Conservation (phyloP, 2,888 invertebrate genomes). For the Chloromyia formosa region DNA sequence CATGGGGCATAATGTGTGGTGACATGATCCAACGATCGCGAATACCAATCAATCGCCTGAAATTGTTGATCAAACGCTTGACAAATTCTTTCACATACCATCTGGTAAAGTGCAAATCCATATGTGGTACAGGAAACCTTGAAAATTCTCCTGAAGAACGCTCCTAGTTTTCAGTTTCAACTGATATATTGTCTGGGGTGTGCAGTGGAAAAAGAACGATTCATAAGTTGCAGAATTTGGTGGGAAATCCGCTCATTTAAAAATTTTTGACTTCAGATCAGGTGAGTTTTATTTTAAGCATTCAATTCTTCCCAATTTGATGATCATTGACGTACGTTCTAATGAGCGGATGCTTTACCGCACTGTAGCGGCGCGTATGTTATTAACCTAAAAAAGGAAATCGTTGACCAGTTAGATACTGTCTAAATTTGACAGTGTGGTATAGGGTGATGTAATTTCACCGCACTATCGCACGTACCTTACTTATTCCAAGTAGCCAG, state of each 20-base stretch:
- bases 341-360: no score
- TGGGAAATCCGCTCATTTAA: no score
- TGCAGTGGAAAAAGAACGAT: no score
- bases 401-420: not conserved
- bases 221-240: no score
- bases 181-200: conserved; percentile 5
- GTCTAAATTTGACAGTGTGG: conserved; percentile 14
- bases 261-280: no score
- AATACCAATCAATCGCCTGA: conserved; percentile 20
- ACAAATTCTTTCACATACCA: conserved; percentile 47
- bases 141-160: conserved; percentile 34
- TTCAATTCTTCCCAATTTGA: conserved; percentile 7
- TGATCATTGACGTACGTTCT: not conserved
- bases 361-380: no score
- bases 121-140: conserved; percentile 34
- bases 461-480: not conserved
- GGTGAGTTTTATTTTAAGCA: not conserved
- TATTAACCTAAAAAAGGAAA: no score
- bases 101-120: conserved; percentile 9
- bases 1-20: conserved; percentile 22
- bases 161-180: not conserved
- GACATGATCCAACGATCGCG: conserved; percentile 23
- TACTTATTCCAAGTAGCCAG: not conserved
- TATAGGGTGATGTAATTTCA: conserved; percentile 21
- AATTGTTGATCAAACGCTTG: conserved; percentile 33